These are phyloP conservation scores for Gallinago stenura DNA, from an alignment of 2,797 vertebrate species.

Conservation along the genomic window DNA sequence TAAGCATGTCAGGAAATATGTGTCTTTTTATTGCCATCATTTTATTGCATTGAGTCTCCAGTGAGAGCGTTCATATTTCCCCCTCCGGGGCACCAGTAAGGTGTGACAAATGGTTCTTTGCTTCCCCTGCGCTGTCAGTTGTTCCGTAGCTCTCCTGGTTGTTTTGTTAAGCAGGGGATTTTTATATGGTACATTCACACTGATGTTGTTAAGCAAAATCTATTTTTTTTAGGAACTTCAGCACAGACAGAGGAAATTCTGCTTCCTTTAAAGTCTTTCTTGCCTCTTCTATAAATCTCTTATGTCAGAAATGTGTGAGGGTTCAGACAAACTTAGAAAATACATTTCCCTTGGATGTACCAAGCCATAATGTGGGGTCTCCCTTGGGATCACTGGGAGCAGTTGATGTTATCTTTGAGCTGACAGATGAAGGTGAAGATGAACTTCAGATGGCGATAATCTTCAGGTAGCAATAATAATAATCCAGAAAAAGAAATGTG, in stretches of 20 bases:
- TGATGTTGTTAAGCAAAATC: neutral
- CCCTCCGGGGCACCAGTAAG: neutral
- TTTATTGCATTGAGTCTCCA: neutral
- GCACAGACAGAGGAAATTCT: neutral
- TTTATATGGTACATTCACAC: neutral
- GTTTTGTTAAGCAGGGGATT: neutral
- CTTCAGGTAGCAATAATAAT: neutral
- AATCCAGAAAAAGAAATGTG: neutral
- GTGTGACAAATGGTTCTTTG: neutral
- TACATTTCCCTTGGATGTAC: neutral
- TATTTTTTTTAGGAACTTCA: conserved; percentile 28
- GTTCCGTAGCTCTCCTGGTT: neutral
- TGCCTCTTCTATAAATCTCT: neutral
- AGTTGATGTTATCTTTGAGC: neutral
- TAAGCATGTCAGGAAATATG: no score
- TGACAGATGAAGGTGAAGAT: neutral
- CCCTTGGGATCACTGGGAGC: neutral
- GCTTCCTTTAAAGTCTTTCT: neutral
- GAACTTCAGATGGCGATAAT: neutral
- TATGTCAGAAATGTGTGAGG: neutral
- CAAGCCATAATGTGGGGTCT: neutral
- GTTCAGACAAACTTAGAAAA: neutral
- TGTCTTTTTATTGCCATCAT: neutral
- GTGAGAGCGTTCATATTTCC: neutral
- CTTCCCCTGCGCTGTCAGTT: neutral